Conservation (phyloP, 2,113 vertebrate species). For the Formicarius rufipectus region DNA sequence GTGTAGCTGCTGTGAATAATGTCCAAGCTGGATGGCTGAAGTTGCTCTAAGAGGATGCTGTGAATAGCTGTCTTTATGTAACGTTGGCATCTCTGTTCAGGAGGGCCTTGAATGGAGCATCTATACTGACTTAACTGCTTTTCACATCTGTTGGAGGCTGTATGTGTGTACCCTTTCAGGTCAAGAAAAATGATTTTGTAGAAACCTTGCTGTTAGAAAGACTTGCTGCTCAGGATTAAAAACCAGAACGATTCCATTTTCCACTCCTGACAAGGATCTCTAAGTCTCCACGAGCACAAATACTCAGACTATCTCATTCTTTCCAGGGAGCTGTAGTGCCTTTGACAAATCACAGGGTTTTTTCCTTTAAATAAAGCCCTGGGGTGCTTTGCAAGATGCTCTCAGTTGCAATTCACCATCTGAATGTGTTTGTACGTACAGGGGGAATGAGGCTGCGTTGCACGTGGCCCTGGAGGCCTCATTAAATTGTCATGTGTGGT, state of each 20-base stretch:
- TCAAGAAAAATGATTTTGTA: conserved; percentile 47
- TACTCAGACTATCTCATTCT: conserved; percentile 11
- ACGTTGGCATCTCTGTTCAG: conserved; percentile 14
- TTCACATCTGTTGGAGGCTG: not conserved
- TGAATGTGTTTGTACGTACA: not conserved
- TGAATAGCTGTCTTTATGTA: conserved; percentile 56
- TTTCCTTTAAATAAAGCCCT: conserved; percentile 46
- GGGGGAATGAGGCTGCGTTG: conserved; percentile 10
- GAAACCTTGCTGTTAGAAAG: not conserved
- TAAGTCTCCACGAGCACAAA: not conserved
- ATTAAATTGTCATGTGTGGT: conserved; percentile 69
- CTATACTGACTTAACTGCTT: conserved; percentile 53
- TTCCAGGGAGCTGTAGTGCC: conserved; percentile 24
- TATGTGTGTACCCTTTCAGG: conserved; percentile 42
- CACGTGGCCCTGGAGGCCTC: conserved; percentile 57
- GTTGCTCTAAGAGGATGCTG: not conserved
- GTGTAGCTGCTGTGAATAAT: not conserved
- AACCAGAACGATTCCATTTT: conserved; percentile 28
- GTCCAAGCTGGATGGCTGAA: not conserved
- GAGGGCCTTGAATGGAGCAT: conserved; percentile 43
- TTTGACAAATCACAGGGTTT: not conserved
- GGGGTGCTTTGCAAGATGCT: conserved; percentile 53
- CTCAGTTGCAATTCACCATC: not conserved
- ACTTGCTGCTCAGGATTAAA: conserved; percentile 30
- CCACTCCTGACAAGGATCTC: conserved; percentile 33